Base-by-base conservation (phyloP, 2,113 vertebrate genomes). In the Phrynosoma platyrhinos region DNA sequence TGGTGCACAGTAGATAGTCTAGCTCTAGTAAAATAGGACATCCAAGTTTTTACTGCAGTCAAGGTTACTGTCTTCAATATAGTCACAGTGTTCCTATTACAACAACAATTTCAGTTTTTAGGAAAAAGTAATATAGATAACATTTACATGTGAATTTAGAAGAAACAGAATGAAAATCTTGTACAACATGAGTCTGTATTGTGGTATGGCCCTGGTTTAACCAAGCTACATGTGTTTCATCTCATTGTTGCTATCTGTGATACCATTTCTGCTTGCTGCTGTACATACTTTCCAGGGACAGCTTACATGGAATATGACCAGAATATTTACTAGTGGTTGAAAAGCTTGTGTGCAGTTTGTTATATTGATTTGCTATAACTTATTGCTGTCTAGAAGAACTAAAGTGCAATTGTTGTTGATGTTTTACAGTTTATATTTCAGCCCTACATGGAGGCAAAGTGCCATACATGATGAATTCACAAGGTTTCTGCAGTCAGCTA, bases 371-470 rank as follows among this genome's bases (percentile, higher is more conserved):
- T 88, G 18, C 1, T 91, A 14, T 72, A 91, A 74, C 79, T 84
- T 80, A 14, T 75, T 91, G 83, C 9, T 76, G 20, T 85, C 87
- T 90, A 84, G 75, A 88, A 84, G 69, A 90, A 25, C 83, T 88
- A 0, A 88, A 87, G 30, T 87, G 16, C 32, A 83, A 36, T 93
- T 87, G 68, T 68, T 69, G 47, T 91, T 93, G 91, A 81, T 86
- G 82, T 89, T 62, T 82, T 58, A 55, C 1, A 76, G 75, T 86
- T 94, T 53, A 14, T 83, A 90, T 92, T 93, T 93, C 1, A 79
- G 87, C 90, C 94, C 87, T 90, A 5, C 83, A 90, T 69, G 78
- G 82, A 92, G 62, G 68, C 68, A 71, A 23, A 30, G 1, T 71
- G 25, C 27, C 30, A 12, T 71, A 30, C 68, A 71, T n/a, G 30